phyloP scores from a whole-genome alignment of 2,113 vertebrate genomes.

The Anser brachyrhynchus region DNA sequence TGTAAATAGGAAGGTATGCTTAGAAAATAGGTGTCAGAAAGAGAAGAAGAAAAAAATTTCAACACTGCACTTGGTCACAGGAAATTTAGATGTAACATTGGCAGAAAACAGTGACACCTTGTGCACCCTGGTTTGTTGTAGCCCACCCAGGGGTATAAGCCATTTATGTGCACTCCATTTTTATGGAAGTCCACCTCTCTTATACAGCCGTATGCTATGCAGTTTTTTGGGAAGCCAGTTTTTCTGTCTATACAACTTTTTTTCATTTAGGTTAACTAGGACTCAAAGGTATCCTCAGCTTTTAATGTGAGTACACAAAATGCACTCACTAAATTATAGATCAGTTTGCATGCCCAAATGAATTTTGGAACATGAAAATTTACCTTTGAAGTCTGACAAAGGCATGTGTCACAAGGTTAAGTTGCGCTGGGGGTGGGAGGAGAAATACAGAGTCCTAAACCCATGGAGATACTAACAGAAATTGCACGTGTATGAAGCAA shows the following conservation, averaged over 20 bases:
- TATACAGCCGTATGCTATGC: background rate
- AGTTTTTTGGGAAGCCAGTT: background rate
- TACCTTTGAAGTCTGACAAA: background rate
- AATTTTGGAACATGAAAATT: background rate
- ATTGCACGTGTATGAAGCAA: background rate
- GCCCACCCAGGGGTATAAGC: fast-evolving
- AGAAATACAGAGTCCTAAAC: background rate
- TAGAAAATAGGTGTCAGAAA: background rate
- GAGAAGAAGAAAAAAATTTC: background rate
- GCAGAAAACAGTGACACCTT: background rate
- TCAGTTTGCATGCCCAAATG: background rate
- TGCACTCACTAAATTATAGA: background rate
- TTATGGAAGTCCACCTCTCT: background rate
- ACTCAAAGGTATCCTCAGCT: background rate
- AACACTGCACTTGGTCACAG: background rate
- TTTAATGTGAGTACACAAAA: background rate
- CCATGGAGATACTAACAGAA: background rate
- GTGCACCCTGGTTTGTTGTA: background rate
- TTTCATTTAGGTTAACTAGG: background rate
- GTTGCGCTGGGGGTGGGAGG: background rate
- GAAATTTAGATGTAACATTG: background rate
- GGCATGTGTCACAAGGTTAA: background rate
- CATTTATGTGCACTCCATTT: background rate
- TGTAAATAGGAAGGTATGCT: background rate
- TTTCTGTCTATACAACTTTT: background rate